Evolutionary conservation across 2,113 vertebrate genomes (phyloP), one percentile per base, ranked within the genome.

Genomic region (Chaenocephalus aceratus): DNA sequence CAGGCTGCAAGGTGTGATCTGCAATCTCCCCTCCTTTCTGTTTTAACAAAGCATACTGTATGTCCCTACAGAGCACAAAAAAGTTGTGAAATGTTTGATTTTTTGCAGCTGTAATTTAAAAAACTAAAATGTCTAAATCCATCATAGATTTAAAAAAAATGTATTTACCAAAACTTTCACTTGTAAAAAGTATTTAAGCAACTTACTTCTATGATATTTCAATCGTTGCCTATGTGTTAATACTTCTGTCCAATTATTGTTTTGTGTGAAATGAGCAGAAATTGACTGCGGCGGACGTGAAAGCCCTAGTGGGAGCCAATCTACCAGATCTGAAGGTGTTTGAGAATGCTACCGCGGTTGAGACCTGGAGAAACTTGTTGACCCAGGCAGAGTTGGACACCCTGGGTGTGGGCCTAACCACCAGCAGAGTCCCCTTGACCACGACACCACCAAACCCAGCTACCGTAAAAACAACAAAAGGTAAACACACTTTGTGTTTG

Each of bases 281-380:
- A 23, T 75, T 88, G 70, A 69, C 36, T 1, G 80, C 81, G 14
- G 2, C 9, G 15, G 41, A 71, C 34, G 71, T 88, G 34, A 1
- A 57, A 84, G 16, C 8, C 57, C 77, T 89, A 53, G 0, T 86
- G 77, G 75, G 75, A 34, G 3, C 0, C 0, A 44, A 79, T 0
- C 9, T 82, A 8, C 16, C 3, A 13, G 67, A 79, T 44, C 53
- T 88, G 52, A 78, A 86, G 77, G 1, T 71, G 46, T 88, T 86
- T 79, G 66, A 84, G 34, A 72, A 73, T 0, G 52, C 75, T 0
- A 10, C 62, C 0, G n/a, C 48, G 10, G 9, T 86, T 65, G 0
- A 72, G 53, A 12, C 0, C 48, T 89, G 84, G 87, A n/a, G 26
- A 45, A 84, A 84, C 63, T 3, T 1, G 59, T 75, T 70, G 63